Evolutionary conservation across 2,113 vertebrate species (phyloP).

Genomic region (Cercocebus atys): DNA sequence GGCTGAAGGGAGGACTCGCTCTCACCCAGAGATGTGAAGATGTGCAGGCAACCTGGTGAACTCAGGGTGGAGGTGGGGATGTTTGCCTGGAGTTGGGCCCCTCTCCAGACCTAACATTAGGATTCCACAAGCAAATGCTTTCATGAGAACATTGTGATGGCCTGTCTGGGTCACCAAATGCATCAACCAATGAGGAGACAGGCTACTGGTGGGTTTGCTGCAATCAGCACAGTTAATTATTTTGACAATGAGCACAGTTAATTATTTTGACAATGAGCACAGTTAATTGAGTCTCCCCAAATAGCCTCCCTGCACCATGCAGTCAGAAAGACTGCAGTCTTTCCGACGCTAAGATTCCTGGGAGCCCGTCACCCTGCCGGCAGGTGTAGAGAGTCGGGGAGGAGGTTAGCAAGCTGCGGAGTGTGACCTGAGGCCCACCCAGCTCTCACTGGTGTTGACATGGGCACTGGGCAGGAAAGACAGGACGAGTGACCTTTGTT

Average conservation of each 20-base stretch:
- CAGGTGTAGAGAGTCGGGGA: not conserved
- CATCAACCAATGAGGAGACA: rapidly evolving
- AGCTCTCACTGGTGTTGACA: not conserved
- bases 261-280: not conserved
- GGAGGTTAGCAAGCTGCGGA: not conserved
- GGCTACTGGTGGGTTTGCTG: not conserved
- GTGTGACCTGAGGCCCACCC: not conserved
- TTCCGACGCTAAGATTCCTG: not conserved
- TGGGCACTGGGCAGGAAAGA: not conserved
- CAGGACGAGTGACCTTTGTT: conserved; percentile 70
- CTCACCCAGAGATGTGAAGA: not conserved
- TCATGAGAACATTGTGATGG: not conserved
- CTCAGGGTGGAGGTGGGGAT: not conserved
- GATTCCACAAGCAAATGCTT: not conserved
- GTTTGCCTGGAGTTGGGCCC: not conserved
- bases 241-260: not conserved
- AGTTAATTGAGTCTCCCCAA: not conserved
- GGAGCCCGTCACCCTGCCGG: not conserved
- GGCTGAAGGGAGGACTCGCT: not conserved
- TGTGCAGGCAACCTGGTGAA: not conserved
- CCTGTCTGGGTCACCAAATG: not conserved
- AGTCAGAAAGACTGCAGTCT: no score
- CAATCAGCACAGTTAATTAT: no score
- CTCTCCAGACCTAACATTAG: not conserved
- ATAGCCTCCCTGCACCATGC: not conserved